A percentile compares a stretch with the other conserved stretches of the same genome.
Evolutionary conservation across 2,888 invertebrate genomes (phyloP).

Genomic region (Ennomos quercinarius): DNA sequence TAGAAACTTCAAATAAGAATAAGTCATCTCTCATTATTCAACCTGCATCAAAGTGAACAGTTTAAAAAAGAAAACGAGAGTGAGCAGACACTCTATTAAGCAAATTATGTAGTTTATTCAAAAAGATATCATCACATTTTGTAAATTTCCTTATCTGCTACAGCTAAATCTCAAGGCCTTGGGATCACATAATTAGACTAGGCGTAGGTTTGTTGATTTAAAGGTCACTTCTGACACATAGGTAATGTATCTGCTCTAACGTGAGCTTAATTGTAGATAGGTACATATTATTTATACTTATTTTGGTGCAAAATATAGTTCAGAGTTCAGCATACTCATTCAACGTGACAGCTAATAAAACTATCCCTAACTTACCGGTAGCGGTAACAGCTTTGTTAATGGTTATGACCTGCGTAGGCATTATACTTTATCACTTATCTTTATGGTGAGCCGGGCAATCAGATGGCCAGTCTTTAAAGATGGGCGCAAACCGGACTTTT

Average conservation of each 20-base stretch:
- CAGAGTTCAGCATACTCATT: slow-evolving; percentile 6
- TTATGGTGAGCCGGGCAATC: slow-evolving; percentile 4
- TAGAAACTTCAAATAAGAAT: slow-evolving; percentile 25
- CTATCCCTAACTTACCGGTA: slow-evolving; percentile 20
- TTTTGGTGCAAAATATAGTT: too few species aligned
- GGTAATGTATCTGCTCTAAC: too few species aligned
- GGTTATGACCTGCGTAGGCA: slow-evolving; percentile 25
- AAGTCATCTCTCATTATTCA: slow-evolving; percentile 23
- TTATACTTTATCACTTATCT: slow-evolving; percentile 20
- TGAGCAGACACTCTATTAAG: too few species aligned
- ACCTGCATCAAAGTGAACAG: slow-evolving; percentile 21
- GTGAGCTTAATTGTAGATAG: too few species aligned
- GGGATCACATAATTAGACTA: too few species aligned
- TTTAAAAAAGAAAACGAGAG: slow-evolving; percentile 7
- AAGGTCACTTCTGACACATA: too few species aligned
- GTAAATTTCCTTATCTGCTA: too few species aligned
- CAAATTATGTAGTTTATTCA: too few species aligned
- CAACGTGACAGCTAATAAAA: slow-evolving; percentile 22
- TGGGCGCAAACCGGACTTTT: not conserved
- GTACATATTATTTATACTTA: too few species aligned
- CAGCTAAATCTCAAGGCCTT: too few species aligned
- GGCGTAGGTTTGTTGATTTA: too few species aligned
- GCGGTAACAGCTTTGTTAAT: slow-evolving; percentile 23
- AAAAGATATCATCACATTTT: too few species aligned
- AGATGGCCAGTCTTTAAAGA: slow-evolving; percentile 1